Evolutionary conservation across 2,113 vertebrate species (phyloP), one percentile per base, ranked within the genome.

Genomic region (Cynopterus brachyotis): DNA sequence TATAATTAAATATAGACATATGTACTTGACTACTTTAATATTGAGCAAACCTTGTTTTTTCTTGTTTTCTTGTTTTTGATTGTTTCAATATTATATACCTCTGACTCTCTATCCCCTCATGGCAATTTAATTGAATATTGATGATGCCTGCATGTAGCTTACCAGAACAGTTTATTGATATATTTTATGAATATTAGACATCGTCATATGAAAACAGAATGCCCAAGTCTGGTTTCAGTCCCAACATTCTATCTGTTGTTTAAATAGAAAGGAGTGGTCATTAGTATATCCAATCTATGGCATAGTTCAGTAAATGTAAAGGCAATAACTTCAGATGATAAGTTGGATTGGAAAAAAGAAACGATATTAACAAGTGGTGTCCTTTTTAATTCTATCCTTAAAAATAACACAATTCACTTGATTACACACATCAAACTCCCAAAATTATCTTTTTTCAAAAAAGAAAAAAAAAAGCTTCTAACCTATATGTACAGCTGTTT

Each of bases 201-300:
- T 30, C 83, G 35, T 96, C 40, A 84, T 80, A 96, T 94, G 22
- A 94, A 96, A 97, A 97, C 95, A 96, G 95, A 97, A 97, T 96
- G 84, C 91, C 95, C 62, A 87, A 95, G 67, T 97, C 64, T 98
- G 80, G 84, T 97, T 98, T 97, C 91, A 96, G 96, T 98, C 69
- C 89, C 92, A 97, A 91, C 66, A 91, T 91, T 96, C 97, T 87
- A 97, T 97, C 96, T 97, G 93, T 95, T 97, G 57, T 62, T 98
- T 98, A 97, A 98, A 97, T 83, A 97, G 88, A 97, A 97, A 97
- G 82, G 96, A 96, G 90, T 95, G 57, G 91, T 84, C 98, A 96
- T 86, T 88, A 66, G 0, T 1, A 96, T 55, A 93, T 92, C 91
- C 91, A 96, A 35, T 94, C 53, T 45, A 78, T 73, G 47, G 47